A percentile compares a stretch with the other conserved stretches of the same genome.
These are phyloP conservation scores for Pangasianodon gigas DNA, from an alignment of 2,113 vertebrate genomes.

Conservation along the genomic window DNA sequence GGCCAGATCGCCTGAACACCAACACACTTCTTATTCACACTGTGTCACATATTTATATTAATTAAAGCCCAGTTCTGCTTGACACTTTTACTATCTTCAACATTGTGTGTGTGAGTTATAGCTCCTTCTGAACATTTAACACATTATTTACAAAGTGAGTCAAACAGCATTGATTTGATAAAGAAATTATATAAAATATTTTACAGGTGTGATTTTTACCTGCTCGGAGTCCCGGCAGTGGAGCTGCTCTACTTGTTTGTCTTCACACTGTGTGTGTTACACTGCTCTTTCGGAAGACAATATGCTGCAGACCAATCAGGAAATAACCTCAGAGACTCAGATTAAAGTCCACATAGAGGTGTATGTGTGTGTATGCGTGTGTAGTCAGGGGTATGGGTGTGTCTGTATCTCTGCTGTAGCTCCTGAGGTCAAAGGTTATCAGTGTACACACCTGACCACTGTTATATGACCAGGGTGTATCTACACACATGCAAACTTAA, in stretches of 20 bases:
- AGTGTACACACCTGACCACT: background rate
- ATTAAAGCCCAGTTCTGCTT: background rate
- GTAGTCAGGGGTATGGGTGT: background rate
- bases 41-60: background rate
- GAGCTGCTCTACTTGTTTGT: background rate
- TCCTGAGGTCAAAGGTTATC: slow-evolving; percentile 13
- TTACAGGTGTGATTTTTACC: background rate
- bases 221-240: background rate
- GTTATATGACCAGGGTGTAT: background rate
- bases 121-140: background rate
- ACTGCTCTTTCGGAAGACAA: background rate
- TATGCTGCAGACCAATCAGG: background rate
- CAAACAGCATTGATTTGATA: background rate
- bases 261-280: background rate
- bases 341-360: slow-evolving; percentile 24
- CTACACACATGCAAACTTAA: background rate
- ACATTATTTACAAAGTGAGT: background rate
- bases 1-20: background rate
- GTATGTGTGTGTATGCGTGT: background rate
- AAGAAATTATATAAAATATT: background rate
- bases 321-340: background rate
- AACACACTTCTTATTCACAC: background rate
- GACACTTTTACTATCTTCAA: background rate
- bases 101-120: background rate
- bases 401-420: background rate